Evolutionary conservation across 2,797 vertebrate species (phyloP), one percentile per base, ranked within the genome.

Genomic region (Pipistrellus pipistrellus): DNA sequence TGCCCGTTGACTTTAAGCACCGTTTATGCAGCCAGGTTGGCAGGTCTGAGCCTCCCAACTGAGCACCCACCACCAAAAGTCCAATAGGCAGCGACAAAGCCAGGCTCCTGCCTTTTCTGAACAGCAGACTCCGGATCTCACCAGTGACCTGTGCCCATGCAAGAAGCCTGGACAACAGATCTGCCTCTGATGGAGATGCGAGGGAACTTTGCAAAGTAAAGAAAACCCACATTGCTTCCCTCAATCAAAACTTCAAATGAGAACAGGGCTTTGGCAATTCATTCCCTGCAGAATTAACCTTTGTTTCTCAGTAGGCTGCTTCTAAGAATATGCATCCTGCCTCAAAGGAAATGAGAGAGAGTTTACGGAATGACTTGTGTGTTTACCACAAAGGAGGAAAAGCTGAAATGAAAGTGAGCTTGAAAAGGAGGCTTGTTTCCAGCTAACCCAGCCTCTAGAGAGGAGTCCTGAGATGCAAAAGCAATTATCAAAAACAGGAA

Each of bases 151-250:
- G 92, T 97, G 92, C 93, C 85, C 97, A 64, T 41, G 57, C 68
- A 11, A 20, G 72, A 85, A 97, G 66, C 69, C 32, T 27, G 4
- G 57, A 95, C 86, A 88, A 95, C 83, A 1, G 57, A 95, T 96
- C 93, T 93, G 73, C 93, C 92, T 96, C 11, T n/a, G 89, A 93
- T 92, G 85, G 86, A 95, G 87, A 85, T 1, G 0, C 44, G 69
- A 93, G 90, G 92, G 84, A 96, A 95, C 93, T 64, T 44, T 93
- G 51, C 90, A 94, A 94, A 96, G 93, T 11, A 96, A 96, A 93
- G 69, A 68, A 85, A 92, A 12, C 83, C 93, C 93, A 90, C 15
- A 15, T 53, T 3, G 81, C 30, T 83, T 94, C 69, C 62, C 41
- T 94, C 41, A 80, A 93, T 87, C 84, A 75, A 86, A 96, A 92